Evolutionary conservation across 2,113 vertebrate genomes (phyloP), one percentile per base, ranked within the genome.

Genomic region (Rhynchomys soricoides): DNA sequence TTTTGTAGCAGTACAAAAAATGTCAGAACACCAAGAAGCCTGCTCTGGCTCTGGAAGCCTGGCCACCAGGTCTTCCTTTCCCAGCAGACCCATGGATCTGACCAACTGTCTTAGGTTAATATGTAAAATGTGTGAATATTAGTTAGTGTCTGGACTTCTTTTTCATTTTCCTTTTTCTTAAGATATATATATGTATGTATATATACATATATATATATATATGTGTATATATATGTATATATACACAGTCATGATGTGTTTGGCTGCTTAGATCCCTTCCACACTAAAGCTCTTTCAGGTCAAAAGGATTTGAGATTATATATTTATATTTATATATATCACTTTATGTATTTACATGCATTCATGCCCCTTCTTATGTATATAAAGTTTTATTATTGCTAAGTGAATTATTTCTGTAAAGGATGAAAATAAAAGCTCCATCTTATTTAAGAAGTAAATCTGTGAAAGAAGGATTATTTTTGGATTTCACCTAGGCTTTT

Each of bases 391-490:
- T 57, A 71, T 89, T 31, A 75, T 91, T 96, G 55, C 7, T 34
- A 91, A 96, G 81, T 78, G 81, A 97, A 97, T 95, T 89, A 21
- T 71, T 59, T 71, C 43, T 95, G 81, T 94, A 95, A 97, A 95
- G n/a, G 13, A 62, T 52, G 22, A 95, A 95, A 89, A 55, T 81
- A 97, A 90, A 97, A 90, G 92, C 92, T 97, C 86, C 86, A 11
- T 75, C 73, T 91, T 96, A 97, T n/a, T 97, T 97, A 96, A 97
- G 97, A 89, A 97, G 52, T 97, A 34, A 94, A 93, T 87, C 81
- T 92, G 89, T 91, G 95, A 97, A 74, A 97, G 96, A 73, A 86
- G n/a, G n/a, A n/a, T n/a, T n/a, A n/a, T 45, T 92, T 96, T 92
- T 96, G 83, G 94, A 88, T 97, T 98, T 97, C 93, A 97, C 71